Evolutionary conservation across 2,888 invertebrate genomes (phyloP).

Genomic region (Cantharis lateralis): DNA sequence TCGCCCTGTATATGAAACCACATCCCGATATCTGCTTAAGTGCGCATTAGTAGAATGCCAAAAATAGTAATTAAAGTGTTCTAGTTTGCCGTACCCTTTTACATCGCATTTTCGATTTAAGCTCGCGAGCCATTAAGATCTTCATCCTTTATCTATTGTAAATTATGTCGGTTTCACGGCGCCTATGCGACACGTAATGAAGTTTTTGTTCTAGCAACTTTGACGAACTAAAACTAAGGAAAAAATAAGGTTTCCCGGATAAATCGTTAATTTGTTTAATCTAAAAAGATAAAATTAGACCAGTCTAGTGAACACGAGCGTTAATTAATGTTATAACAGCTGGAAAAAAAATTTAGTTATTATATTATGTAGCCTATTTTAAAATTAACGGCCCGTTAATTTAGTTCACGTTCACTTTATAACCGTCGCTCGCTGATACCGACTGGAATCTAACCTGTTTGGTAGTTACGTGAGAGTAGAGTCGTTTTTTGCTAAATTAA

Average conservation of each 20-base stretch:
- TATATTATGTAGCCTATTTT: no score
- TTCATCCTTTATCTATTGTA: neutral
- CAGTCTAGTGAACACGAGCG: neutral
- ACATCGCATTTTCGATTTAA: neutral
- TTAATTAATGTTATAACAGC: neutral
- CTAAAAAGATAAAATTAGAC: neutral
- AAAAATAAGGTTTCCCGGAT: neutral
- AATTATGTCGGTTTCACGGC: neutral
- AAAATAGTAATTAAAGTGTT: neutral
- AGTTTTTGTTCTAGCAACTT: neutral
- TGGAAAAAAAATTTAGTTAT: no score
- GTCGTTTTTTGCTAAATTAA: no score
- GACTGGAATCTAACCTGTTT: no score
- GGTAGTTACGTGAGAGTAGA: no score
- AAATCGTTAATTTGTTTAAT: neutral
- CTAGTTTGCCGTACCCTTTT: neutral
- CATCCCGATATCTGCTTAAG: neutral
- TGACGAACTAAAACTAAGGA: neutral
- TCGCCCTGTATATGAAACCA: neutral
- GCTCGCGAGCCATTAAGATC: neutral
- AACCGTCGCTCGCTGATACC: no score
- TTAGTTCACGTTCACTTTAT: no score
- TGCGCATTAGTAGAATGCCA: neutral
- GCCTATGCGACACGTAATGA: neutral
- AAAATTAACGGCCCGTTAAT: no score